Base-by-base conservation (phyloP, 1,140 invertebrate genomes). In the Caenorhabditis tropicalis region DNA sequence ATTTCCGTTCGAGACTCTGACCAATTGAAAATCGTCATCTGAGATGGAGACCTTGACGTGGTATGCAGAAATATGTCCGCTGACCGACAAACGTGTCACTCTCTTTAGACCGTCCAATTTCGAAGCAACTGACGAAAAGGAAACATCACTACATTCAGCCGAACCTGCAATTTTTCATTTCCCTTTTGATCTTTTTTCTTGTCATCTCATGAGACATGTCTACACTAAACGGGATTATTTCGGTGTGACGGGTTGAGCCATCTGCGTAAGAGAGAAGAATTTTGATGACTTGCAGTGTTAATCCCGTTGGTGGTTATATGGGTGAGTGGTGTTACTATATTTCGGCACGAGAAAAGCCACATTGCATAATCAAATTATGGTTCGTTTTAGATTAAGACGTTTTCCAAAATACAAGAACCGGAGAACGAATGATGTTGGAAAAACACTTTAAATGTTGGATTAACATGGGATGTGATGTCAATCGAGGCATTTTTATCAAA, bases 1-100 rank as follows among this genome's bases (percentile, higher is more conserved):
- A 46, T 82, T 60, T 29, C 82, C 82, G 21, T 48, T 74, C 56
- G 58, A 29, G 19, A 82, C 24, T 6, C 82, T 36, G 39, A 74
- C 56, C 36, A 48, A 48, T 48, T 51, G 56, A 60, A 82, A 82
- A 10, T 39, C 43, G 36, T 74, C 82, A 29, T 82, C 82, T n/a
- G 82, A 82, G 33, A 82, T 60, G 60, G 82, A 65, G 2, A 51
- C 82, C 48, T 82, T 60, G 10, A 82, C 60, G 21, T 48, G 56
- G 24, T 82, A 82, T 65, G 56, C 82, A 19, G 82, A 58, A 29
- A 82, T 82, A 46, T 70, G 82, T 70, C 82, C 82, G n/a, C 36
- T 51, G 29, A 82, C 82, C 36, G 82, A 58, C 21, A 82, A 16
- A 46, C 82, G 82, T 43, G 56, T 82, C 46, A 82, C 39, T 60